A percentile compares a stretch with the other conserved stretches of the same genome.
Conservation (phyloP, 2,113 vertebrate species). For the Neogale vison region DNA sequence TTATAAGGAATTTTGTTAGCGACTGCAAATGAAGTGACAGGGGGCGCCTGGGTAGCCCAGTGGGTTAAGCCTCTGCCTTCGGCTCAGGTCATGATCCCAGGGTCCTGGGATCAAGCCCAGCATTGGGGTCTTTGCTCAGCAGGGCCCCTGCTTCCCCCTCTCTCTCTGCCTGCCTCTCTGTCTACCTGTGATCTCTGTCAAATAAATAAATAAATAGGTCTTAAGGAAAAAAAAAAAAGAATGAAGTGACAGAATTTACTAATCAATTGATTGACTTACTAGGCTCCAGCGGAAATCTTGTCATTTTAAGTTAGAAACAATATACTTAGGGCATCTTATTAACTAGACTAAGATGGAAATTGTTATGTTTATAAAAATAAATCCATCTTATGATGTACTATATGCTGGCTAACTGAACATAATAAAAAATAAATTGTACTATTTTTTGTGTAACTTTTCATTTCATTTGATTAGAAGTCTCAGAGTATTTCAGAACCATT, state of each 20-base stretch:
- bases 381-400: background rate
- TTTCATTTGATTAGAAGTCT: slow-evolving; percentile 50
- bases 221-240: slow-evolving; percentile 53
- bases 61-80: no score
- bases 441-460: slow-evolving; percentile 26
- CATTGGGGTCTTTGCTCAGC: no score
- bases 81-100: no score
- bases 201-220: no score
- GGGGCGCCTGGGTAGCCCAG: no score
- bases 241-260: slow-evolving; percentile 87
- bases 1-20: slow-evolving; percentile 78
- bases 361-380: slow-evolving; percentile 21
- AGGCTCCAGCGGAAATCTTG: slow-evolving; percentile 48
- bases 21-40: slow-evolving; percentile 85
- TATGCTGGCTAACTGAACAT: no score
- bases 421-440: background rate
- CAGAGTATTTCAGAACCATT: background rate
- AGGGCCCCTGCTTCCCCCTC: no score
- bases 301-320: slow-evolving; percentile 69
- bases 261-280: slow-evolving; percentile 81
- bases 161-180: no score
- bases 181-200: no score
- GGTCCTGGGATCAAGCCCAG: no score
- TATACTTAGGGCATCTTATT: slow-evolving; percentile 57
- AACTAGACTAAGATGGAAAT: background rate